Evolutionary conservation across 2,797 vertebrate genomes (phyloP).

Genomic region (Molossus molossus): DNA sequence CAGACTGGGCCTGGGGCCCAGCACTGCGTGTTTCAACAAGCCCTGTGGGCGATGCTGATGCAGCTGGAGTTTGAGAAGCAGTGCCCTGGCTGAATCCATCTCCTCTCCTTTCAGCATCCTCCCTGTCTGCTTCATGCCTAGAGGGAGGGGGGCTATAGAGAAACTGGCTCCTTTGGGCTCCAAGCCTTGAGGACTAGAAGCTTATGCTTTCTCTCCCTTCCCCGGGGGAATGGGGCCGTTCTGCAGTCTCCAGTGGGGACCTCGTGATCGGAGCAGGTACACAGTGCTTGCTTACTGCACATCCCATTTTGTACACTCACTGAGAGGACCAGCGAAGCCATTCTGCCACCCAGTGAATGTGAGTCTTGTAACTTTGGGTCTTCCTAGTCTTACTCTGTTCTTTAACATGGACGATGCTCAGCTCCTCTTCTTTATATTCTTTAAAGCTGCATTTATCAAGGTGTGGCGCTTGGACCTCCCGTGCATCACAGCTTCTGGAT

Average conservation of each 20-base stretch:
- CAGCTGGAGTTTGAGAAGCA: neutral
- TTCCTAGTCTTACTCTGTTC: neutral
- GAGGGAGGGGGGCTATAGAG: neutral
- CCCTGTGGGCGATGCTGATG: neutral
- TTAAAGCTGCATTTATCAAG: neutral
- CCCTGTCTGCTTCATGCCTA: accelerated
- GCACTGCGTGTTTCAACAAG: neutral
- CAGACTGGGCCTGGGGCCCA: neutral
- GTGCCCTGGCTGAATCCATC: too few relatives aligned
- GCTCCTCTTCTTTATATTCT: neutral
- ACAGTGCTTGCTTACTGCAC: accelerated
- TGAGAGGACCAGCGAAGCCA: too few relatives aligned
- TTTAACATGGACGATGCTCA: neutral
- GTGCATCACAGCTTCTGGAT: neutral
- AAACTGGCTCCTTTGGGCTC: neutral
- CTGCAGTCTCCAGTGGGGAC: neutral
- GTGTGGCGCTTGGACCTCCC: neutral
- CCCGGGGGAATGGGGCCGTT: neutral
- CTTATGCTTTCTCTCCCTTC: neutral
- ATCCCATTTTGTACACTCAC: accelerated
- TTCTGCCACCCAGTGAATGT: neutral
- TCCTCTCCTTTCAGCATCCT: accelerated
- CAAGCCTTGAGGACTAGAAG: neutral
- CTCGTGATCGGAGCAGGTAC: neutral
- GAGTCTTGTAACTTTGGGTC: neutral